A percentile compares a stretch with the other conserved stretches of the same genome.
These are phyloP conservation scores for Arremon brunneinucha DNA, from an alignment of 2,797 vertebrate species.

Conservation along the genomic window DNA sequence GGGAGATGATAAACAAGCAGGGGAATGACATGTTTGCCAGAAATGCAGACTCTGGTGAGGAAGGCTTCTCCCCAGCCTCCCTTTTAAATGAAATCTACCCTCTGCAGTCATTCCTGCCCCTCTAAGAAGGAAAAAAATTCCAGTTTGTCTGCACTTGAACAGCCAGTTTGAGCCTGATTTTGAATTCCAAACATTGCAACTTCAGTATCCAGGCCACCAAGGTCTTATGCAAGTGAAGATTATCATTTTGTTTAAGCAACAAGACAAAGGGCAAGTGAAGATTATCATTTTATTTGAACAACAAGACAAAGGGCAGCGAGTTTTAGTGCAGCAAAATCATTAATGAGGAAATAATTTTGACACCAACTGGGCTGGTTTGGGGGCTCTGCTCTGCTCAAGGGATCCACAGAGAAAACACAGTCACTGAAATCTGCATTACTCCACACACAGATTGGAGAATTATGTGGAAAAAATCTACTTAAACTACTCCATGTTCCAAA, in stretches of 20 bases:
- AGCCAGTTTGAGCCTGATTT: background rate
- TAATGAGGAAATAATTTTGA: background rate
- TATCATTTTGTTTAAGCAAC: background rate
- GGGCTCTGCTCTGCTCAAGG: background rate
- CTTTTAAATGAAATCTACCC: background rate
- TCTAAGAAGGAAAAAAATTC: background rate
- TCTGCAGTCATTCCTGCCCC: background rate
- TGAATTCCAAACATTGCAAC: background rate
- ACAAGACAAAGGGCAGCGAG: too few species aligned
- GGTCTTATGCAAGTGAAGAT: background rate
- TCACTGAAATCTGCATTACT: background rate
- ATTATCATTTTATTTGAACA: too few species aligned
- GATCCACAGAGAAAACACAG: background rate
- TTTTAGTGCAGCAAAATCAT: background rate
- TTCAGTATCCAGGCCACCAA: background rate
- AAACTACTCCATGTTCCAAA: accelerated
- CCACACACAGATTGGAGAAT: background rate
- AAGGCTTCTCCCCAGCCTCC: slow-evolving; percentile 3
- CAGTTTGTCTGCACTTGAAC: background rate
- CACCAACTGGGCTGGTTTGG: background rate
- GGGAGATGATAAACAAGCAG: slow-evolving; percentile 57
- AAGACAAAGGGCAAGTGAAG: background rate
- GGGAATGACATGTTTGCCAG: slow-evolving; percentile 18
- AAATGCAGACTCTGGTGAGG: slow-evolving; percentile 2
- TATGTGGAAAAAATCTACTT: background rate